Evolutionary conservation across 1,140 invertebrate genomes (phyloP).

Genomic region (Drosophila eugracilis): DNA sequence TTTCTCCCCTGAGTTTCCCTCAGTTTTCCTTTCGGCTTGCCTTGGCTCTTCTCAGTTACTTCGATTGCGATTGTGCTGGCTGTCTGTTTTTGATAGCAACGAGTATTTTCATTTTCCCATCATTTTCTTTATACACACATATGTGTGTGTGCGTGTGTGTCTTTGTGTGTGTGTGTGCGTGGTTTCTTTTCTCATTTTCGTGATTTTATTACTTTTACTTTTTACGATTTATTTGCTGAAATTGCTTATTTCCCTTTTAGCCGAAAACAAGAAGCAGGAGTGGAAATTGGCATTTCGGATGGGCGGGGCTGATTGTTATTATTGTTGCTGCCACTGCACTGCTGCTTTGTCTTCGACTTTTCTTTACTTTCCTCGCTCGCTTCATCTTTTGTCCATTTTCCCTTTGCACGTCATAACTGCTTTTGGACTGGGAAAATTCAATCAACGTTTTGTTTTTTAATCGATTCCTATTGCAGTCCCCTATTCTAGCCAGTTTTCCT

Average conservation of each 20-base stretch:
- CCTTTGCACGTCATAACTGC: slow-evolving; percentile 36
- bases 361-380: background rate
- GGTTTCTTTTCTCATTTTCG: slow-evolving; percentile 79
- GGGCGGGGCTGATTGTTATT: slow-evolving; percentile 36
- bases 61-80: slow-evolving; percentile 54
- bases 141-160: slow-evolving; percentile 10
- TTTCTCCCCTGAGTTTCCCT: background rate
- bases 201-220: slow-evolving; percentile 83
- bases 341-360: slow-evolving; percentile 46
- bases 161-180: slow-evolving; percentile 38
- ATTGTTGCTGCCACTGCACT: slow-evolving; percentile 44
- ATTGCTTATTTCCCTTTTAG: slow-evolving; percentile 79
- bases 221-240: slow-evolving; percentile 82
- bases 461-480: slow-evolving; percentile 60
- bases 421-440: slow-evolving; percentile 71
- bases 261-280: slow-evolving; percentile 7
- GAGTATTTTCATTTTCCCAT: slow-evolving; percentile 60
- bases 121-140: slow-evolving; percentile 21
- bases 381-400: slow-evolving; percentile 6
- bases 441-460: slow-evolving; percentile 74
- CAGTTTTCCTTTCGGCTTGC: background rate
- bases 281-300: slow-evolving; percentile 59
- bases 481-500: slow-evolving; percentile 5
- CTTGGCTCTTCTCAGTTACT: slow-evolving; percentile 52
- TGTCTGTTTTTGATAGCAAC: slow-evolving; percentile 67